Evolutionary conservation across 2,888 invertebrate species (phyloP), one percentile per base, ranked within the genome.

Genomic region (Phanerotoma sp.): DNA sequence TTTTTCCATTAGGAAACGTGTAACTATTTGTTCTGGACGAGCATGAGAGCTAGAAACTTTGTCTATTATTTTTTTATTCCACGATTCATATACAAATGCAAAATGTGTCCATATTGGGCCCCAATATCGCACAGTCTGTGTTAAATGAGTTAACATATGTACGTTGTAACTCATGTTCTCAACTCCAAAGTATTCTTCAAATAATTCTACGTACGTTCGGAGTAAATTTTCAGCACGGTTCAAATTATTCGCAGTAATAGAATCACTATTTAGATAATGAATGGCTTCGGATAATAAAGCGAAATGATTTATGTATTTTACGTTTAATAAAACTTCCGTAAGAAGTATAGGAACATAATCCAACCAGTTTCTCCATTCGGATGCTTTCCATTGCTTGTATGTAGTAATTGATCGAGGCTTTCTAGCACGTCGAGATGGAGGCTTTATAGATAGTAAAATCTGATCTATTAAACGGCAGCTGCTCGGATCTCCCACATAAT

Each of bases 41-140:
- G n/a, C n/a, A n/a, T n/a, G n/a, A n/a, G n/a, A n/a, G n/a, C n/a
- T n/a, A n/a, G n/a, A n/a, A n/a, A n/a, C n/a, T n/a, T n/a, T n/a
- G n/a, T n/a, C n/a, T n/a, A n/a, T n/a, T n/a, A n/a, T n/a, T n/a
- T n/a, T 54, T 15, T 47, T 54, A 28, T 57, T 54, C 28, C 54
- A 57, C 5, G 54, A 51, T 47, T 57, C 51, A 13, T 42, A 57
- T 6, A 49, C 46, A 33, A 51, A 54, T 4, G 57, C 54, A 54
- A 54, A 20, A 53, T n/a, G n/a, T n/a, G n/a, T n/a, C n/a, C n/a
- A n/a, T n/a, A n/a, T n/a, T n/a, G n/a, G n/a, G n/a, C n/a, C 51
- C 54, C 57, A 57, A 47, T 54, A 50, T 33, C 37, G 10, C 16
- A 57, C 54, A 15, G 51, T 51, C 7, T 54, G 47, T 5, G 38